These are phyloP conservation scores for Theretra japonica DNA, from an alignment of 2,888 invertebrate species.

Conservation along the genomic window DNA sequence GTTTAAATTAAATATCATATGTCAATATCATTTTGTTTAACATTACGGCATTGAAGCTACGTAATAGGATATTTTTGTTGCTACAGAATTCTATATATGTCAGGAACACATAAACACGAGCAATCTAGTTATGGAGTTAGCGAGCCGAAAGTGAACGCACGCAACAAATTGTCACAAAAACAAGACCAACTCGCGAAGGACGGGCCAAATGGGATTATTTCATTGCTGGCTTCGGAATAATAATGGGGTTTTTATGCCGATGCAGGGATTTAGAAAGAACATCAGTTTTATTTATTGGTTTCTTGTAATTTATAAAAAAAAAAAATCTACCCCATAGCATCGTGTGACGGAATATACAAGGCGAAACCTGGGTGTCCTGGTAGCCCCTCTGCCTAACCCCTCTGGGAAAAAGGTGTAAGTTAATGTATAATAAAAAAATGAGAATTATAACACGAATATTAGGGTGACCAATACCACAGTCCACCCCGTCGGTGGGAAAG, in stretches of 20 bases:
- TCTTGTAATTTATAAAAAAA: no score
- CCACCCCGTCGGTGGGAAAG: no score
- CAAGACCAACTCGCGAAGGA: neutral
- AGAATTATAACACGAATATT: no score
- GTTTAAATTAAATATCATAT: neutral
- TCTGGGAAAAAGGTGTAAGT: no score
- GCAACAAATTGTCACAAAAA: constrained; percentile 1
- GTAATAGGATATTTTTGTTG: neutral
- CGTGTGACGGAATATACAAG: no score
- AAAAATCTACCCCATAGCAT: no score
- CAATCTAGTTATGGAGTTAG: constrained; percentile 11
- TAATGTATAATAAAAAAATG: no score
- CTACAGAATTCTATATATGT: neutral
- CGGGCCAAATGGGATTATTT: constrained; percentile 4
- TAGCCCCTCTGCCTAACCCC: no score
- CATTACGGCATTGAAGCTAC: neutral
- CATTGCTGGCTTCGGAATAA: neutral
- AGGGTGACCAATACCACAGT: no score
- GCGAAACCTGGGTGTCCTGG: no score
- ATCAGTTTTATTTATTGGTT: neutral
- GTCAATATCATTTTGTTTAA: no score
- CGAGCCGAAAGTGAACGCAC: constrained; percentile 3
- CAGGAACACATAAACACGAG: constrained; percentile 9
- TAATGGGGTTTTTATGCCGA: neutral
- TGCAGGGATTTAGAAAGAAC: neutral